Evolutionary conservation across 2,797 vertebrate genomes (phyloP), one percentile per base, ranked within the genome.

Genomic region (Melanotaenia maccullochi): DNA sequence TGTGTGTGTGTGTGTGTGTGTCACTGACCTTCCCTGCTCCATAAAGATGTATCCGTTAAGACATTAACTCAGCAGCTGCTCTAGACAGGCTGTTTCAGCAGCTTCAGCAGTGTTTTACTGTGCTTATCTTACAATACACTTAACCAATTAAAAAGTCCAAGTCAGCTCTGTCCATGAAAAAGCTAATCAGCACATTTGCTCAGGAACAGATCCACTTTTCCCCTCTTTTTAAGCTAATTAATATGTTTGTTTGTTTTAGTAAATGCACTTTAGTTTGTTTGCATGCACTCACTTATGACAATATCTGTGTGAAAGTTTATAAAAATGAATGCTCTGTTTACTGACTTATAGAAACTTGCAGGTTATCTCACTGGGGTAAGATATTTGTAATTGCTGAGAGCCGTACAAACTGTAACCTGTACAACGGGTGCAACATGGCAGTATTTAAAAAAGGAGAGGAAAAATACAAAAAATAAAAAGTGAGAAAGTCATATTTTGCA

Each of bases 11-110:
- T 78, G 66, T 84, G 61, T 81, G 71, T 83, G 85, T 87, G 80
- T 80, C 78, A 61, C 89, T 94, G 93, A 95, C 93, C 93, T 94
- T 94, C 87, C 83, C 81, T 13, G 54, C 88, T 87, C 90, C 74
- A 85, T 87, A 89, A 68, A 85, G 78, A 87, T 78, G 76, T 72
- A 84, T 90, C 81, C 87, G 74, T 92, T 79, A 85, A 90, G 82
- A 89, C 85, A 81, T 90, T 86, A 89, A 86, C 87, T 89, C 82
- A 92, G 91, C 89, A 89, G 76, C 86, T 71, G 57, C 62, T 64
- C 47, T 56, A 58, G 74, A 77, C 58, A n/a, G 66, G 76, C 78
- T 64, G 73, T 74, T 85, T 78, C 64, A 85, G 83, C 78, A 79
- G 78, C 71, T 81, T 77, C 79, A 87, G 88, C 78, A 75, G 66